These are phyloP conservation scores for Alentia gelatinosa DNA, from an alignment of 2,888 invertebrate species.

Conservation along the genomic window DNA sequence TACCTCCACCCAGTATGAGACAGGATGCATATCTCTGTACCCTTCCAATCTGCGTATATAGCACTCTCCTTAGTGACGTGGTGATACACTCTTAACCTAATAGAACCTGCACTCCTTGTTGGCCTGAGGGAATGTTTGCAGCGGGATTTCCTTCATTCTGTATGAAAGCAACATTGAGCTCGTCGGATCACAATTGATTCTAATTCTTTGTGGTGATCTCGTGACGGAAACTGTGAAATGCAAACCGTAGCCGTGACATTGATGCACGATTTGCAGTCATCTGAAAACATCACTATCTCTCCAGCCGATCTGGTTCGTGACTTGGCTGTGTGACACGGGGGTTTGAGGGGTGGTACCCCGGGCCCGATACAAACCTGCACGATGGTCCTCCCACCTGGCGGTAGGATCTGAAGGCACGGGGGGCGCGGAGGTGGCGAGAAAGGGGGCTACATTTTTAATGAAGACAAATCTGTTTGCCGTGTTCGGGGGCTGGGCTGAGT, in stretches of 20 bases:
- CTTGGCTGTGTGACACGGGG: background rate
- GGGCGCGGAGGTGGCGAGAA: background rate
- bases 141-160: too few relatives aligned
- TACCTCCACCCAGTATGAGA: background rate
- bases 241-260: too few relatives aligned
- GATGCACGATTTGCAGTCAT: too few relatives aligned
- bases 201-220: too few relatives aligned
- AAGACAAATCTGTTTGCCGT: slow-evolving; percentile 44
- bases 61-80: too few relatives aligned
- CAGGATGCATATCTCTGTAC: background rate
- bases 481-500: background rate
- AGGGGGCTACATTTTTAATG: slow-evolving; percentile 36
- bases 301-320: background rate
- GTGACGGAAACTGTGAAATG: too few relatives aligned
- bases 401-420: background rate
- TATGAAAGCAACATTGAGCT: too few relatives aligned
- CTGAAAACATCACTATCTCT: background rate
- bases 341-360: background rate
- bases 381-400: too few relatives aligned
- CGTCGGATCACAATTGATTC: too few relatives aligned
- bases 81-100: background rate
- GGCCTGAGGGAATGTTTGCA: background rate
- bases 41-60: background rate
- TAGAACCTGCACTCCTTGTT: background rate
- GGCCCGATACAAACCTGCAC: too few relatives aligned